A percentile compares a stretch with the other conserved stretches of the same genome.
phyloP scores from a whole-genome alignment of 2,888 invertebrate species.

The Tipula lateralis region DNA sequence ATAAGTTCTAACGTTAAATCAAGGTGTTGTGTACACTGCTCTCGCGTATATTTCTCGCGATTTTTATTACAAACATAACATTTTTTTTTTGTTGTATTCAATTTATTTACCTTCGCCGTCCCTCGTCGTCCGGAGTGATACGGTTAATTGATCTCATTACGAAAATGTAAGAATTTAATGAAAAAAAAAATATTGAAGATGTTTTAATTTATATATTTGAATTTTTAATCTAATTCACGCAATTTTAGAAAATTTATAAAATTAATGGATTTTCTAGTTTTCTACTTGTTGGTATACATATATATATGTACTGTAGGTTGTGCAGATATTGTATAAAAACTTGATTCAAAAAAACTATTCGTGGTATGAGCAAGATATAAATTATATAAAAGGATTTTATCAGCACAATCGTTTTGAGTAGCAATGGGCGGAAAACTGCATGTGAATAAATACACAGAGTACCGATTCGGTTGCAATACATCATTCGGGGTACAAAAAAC shows the following conservation, averaged over 20 bases:
- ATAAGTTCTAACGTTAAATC: not conserved
- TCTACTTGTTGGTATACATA: not conserved
- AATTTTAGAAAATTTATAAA: not conserved
- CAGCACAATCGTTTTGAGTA: not conserved
- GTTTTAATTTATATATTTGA: not conserved
- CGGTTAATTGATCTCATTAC: conserved; percentile 24
- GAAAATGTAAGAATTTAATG: not conserved
- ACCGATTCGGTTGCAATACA: not conserved
- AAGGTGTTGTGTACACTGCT: not conserved
- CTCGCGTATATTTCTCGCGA: not conserved
- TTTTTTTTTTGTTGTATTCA: not conserved
- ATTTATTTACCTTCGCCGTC: not conserved
- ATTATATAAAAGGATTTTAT: conserved; percentile 14
- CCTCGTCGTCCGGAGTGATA: not conserved
- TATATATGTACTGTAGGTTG: not conserved
- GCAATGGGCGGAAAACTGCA: not conserved
- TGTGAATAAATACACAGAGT: not conserved
- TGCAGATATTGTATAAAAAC: not conserved
- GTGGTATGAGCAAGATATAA: not conserved
- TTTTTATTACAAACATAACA: not conserved
- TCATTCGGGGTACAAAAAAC: no score
- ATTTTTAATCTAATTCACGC: not conserved
- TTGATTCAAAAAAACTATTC: not conserved
- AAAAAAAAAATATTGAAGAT: not conserved
- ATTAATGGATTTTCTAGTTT: not conserved